A percentile compares a stretch with the other conserved stretches of the same genome.
phyloP scores from a whole-genome alignment of 1,140 invertebrate species.

The Heterodera carotae region DNA sequence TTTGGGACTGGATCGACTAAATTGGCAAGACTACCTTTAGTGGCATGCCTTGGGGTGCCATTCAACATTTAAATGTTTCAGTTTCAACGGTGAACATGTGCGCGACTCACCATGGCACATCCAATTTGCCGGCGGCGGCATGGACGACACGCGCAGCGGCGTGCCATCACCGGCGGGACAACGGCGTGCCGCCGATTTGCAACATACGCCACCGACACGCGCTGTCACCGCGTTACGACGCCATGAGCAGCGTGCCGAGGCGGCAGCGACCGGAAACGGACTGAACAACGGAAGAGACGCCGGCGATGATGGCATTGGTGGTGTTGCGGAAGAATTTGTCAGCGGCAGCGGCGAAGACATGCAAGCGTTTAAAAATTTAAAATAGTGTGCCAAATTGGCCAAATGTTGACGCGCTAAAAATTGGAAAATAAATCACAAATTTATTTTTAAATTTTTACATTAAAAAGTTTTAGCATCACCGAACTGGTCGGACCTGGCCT shows the following conservation, averaged over 20 bases:
- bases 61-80: background rate
- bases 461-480: slow-evolving; percentile 57
- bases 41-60: too few relatives aligned
- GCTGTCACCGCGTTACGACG: background rate
- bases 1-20: too few relatives aligned
- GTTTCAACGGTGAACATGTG: slow-evolving; percentile 84
- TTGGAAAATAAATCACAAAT: slow-evolving; percentile 14
- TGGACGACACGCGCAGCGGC: background rate
- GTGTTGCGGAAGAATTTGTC: slow-evolving; percentile 13
- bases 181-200: too few relatives aligned
- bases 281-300: background rate
- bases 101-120: slow-evolving; percentile 74
- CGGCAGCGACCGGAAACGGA: background rate
- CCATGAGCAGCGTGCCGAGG: slow-evolving; percentile 11
- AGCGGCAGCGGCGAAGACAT: slow-evolving; percentile 23
- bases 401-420: too few relatives aligned
- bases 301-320: background rate
- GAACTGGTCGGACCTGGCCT: slow-evolving; percentile 80
- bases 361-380: background rate
- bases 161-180: too few relatives aligned
- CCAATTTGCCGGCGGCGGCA: slow-evolving; percentile 32
- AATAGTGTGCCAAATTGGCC: too few relatives aligned
- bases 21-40: too few relatives aligned
- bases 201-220: too few relatives aligned
- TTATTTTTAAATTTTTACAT: background rate